phyloP scores from a whole-genome alignment of 2,888 invertebrate genomes.

The Dorcus hopei region DNA sequence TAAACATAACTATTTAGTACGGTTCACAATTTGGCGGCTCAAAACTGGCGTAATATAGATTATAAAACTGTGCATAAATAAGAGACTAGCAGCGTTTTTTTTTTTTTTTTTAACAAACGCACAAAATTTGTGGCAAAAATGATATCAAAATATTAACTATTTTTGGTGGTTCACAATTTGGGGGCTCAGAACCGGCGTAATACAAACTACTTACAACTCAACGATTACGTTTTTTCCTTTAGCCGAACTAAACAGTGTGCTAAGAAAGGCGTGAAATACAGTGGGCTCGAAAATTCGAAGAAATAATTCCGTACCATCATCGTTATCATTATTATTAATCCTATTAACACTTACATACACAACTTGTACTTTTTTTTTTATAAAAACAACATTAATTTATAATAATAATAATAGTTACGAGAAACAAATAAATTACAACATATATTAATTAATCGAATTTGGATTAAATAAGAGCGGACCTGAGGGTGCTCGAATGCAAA shows the following conservation, averaged over 20 bases:
- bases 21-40: no score
- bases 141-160: no score
- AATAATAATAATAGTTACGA: not conserved
- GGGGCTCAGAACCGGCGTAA: no score
- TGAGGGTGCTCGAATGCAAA: no score
- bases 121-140: no score
- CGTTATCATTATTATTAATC: not conserved
- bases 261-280: slow-evolving; percentile 15
- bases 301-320: not conserved
- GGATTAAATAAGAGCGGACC: not conserved
- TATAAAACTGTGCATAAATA: no score
- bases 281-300: not conserved
- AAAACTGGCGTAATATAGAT: no score
- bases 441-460: slow-evolving; percentile 1
- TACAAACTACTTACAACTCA: not conserved
- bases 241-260: slow-evolving; percentile 5
- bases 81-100: no score
- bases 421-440: slow-evolving; percentile 10
- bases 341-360: slow-evolving; percentile 19
- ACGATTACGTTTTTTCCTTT: slow-evolving; percentile 1
- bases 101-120: no score
- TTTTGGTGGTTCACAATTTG: no score
- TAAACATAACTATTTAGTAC: no score
- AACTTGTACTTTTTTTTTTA: not conserved
- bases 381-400: slow-evolving; percentile 9